phyloP scores from a whole-genome alignment of 2,113 vertebrate species.

The Rhinogobius similis region DNA sequence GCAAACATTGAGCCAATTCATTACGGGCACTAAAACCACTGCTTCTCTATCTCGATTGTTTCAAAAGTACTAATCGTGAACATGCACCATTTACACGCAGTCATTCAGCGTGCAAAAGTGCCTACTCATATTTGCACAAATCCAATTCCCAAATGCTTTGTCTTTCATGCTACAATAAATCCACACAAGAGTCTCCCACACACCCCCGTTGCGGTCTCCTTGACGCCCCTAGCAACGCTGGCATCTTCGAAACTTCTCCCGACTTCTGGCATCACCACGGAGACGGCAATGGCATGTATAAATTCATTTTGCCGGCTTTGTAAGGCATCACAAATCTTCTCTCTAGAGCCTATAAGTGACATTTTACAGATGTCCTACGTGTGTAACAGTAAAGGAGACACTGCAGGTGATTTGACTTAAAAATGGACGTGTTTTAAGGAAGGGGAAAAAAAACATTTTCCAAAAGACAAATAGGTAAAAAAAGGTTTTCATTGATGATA shows the following conservation, averaged over 20 bases:
- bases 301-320: constrained; percentile 37
- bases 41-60: constrained; percentile 41
- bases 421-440: too few relatives aligned
- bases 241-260: constrained; percentile 53
- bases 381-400: neutral
- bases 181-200: constrained; percentile 16
- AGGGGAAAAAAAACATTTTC: too few relatives aligned
- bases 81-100: constrained; percentile 62
- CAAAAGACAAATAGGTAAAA: too few relatives aligned
- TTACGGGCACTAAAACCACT: constrained; percentile 33
- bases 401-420: too few relatives aligned
- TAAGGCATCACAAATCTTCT: constrained; percentile 10
- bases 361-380: constrained; percentile 6
- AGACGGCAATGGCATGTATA: constrained; percentile 22
- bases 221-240: constrained; percentile 60
- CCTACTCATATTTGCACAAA: constrained; percentile 37
- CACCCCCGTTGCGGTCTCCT: constrained; percentile 27
- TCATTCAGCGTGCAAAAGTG: constrained; percentile 52
- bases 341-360: neutral
- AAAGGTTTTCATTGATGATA: too few relatives aligned
- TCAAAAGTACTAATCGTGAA: constrained; percentile 65
- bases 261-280: constrained; percentile 53
- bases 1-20: constrained; percentile 49
- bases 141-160: neutral
- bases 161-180: constrained; percentile 8